phyloP scores from a whole-genome alignment of 2,797 vertebrate species.

The Gymnothorax javanicus region DNA sequence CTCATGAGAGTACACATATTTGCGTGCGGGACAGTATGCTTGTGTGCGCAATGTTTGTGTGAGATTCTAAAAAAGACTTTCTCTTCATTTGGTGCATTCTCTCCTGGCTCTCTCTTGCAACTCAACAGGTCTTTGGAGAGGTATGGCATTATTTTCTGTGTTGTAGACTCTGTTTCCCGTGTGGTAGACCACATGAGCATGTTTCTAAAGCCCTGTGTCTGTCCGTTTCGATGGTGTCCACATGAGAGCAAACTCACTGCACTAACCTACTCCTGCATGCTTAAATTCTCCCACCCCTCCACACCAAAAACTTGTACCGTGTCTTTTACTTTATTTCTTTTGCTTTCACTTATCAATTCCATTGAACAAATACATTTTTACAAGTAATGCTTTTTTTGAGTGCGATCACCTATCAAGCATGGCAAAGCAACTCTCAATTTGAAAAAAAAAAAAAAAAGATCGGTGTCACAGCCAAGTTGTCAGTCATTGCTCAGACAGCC shows the following conservation, averaged over 20 bases:
- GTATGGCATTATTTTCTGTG: conserved; percentile 67
- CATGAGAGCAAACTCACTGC: neutral
- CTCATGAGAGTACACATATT: conserved; percentile 5
- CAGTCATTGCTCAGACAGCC: neutral
- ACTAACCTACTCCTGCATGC: neutral
- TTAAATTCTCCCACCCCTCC: neutral
- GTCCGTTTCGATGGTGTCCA: neutral
- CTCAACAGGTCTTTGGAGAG: conserved; percentile 89
- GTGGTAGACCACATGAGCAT: neutral
- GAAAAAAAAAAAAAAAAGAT: too few relatives aligned
- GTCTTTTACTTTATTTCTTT: neutral
- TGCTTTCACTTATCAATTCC: neutral
- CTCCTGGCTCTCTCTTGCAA: conserved; percentile 58
- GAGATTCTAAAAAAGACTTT: neutral
- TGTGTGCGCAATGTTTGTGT: conserved; percentile 48
- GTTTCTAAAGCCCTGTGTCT: neutral
- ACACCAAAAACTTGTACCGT: neutral
- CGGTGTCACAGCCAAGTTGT: too few relatives aligned
- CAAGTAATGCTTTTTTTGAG: neutral
- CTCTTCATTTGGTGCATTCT: conserved; percentile 33
- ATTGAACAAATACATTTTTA: neutral
- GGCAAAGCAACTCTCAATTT: neutral
- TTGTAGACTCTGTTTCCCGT: neutral
- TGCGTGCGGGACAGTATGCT: neutral
- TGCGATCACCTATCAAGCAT: neutral